Percentiles rank a stretch among this genome's conserved stretches.
Evolutionary conservation across 2,797 vertebrate species (phyloP).

Genomic region (Dryobates pubescens): DNA sequence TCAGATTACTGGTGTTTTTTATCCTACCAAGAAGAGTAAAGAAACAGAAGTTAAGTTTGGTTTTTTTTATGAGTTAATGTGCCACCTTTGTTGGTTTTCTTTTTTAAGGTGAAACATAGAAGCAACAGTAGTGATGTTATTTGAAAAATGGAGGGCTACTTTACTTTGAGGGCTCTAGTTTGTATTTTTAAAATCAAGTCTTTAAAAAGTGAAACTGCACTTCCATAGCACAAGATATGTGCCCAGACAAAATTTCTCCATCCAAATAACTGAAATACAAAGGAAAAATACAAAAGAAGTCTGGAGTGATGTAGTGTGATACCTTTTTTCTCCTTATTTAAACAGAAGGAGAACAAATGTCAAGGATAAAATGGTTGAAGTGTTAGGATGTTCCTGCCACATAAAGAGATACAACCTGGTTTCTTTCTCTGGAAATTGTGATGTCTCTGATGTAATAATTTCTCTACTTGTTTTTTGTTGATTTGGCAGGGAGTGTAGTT

Average conservation of each 20-base stretch:
- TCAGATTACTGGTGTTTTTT: not conserved
- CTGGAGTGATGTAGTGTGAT: not conserved
- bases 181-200: not conserved
- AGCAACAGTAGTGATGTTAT: constrained; percentile 2
- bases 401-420: not conserved
- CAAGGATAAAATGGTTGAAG: not conserved
- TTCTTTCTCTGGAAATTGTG: not conserved
- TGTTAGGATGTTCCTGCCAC: not conserved
- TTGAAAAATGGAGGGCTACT: constrained; percentile 3
- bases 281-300: not conserved
- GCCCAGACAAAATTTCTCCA: not conserved
- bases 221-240: not conserved
- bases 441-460: not conserved
- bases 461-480: not conserved
- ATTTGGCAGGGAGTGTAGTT: not conserved
- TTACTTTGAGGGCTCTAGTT: constrained; percentile 15
- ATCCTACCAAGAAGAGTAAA: not conserved
- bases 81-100: not conserved
- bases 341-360: not conserved
- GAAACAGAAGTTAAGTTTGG: not conserved
- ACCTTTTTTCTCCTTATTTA: not conserved
- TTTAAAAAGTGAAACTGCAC: constrained; percentile 12
- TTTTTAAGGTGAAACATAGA: not conserved
- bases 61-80: constrained; percentile 25
- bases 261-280: not conserved